phyloP scores from a whole-genome alignment of 2,888 invertebrate genomes.

The Drosophila algonquin region DNA sequence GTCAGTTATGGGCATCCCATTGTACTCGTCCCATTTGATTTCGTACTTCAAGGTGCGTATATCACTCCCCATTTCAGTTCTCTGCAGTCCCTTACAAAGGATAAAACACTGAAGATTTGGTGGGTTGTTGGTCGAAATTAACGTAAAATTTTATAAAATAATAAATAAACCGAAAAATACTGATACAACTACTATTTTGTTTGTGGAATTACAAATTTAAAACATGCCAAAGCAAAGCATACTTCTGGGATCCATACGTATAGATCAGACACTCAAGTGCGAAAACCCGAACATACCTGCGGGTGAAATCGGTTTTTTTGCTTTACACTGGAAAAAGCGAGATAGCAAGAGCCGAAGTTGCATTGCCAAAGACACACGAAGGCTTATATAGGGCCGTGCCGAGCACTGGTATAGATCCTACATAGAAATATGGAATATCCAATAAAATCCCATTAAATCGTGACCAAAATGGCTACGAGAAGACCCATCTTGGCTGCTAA shows the following conservation, averaged over 20 bases:
- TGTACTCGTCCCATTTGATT: constrained; percentile 59
- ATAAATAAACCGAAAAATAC: neutral
- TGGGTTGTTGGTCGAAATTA: neutral
- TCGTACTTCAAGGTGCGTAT: constrained; percentile 52
- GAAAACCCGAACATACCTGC: too few relatives aligned
- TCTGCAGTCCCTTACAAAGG: neutral
- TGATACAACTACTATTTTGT: neutral
- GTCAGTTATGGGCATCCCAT: constrained; percentile 58
- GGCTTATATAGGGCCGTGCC: too few relatives aligned
- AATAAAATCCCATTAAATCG: neutral
- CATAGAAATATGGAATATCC: too few relatives aligned
- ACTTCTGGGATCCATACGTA: constrained; percentile 13
- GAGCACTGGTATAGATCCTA: too few relatives aligned
- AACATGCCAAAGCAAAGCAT: constrained; percentile 10
- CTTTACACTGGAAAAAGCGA: too few relatives aligned
- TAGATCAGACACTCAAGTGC: too few relatives aligned
- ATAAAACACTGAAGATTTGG: constrained; percentile 9
- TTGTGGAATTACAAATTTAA: neutral
- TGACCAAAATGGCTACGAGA: neutral
- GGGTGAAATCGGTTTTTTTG: too few relatives aligned
- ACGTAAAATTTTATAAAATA: neutral
- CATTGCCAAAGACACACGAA: too few relatives aligned
- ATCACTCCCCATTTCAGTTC: constrained; percentile 43
- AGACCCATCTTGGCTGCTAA: neutral
- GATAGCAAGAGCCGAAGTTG: too few relatives aligned